phyloP scores from a whole-genome alignment of 92 coral and sea anemone genomes.

The Porites cylindrica region DNA sequence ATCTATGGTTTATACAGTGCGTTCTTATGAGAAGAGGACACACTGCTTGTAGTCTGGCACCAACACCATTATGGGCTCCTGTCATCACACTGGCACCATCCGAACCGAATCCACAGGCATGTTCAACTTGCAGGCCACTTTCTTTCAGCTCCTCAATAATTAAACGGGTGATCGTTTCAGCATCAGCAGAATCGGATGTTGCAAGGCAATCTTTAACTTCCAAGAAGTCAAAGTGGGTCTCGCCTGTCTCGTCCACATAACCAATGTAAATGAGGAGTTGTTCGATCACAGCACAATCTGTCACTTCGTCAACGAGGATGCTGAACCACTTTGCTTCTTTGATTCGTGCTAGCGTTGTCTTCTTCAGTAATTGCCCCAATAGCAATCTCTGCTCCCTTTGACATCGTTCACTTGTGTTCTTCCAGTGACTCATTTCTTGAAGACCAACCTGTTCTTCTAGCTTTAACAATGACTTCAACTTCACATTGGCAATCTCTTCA shows the following conservation, averaged over 20 bases:
- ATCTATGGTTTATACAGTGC: no score
- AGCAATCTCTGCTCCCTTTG: no score
- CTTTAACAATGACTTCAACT: slow-evolving; percentile 38
- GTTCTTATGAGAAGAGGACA: not conserved
- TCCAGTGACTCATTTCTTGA: slow-evolving; percentile 38
- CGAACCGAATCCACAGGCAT: not conserved
- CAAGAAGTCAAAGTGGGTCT: no score
- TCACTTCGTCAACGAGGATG: no score
- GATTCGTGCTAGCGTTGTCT: no score
- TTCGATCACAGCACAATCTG: no score
- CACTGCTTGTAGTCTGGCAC: slow-evolving; percentile 21
- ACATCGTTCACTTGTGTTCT: slow-evolving; percentile 39
- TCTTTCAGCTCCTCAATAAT: not conserved
- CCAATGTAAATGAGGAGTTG: no score
- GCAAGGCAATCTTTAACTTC: not conserved
- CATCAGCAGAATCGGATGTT: slow-evolving; percentile 7
- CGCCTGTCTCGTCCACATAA: no score
- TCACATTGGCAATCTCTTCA: slow-evolving; percentile 59
- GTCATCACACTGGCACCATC: slow-evolving; percentile 39
- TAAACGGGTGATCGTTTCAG: slow-evolving; percentile 26
- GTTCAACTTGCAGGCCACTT: not conserved
- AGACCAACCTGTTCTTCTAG: slow-evolving; percentile 48
- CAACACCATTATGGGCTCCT: not conserved
- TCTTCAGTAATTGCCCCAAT: no score
- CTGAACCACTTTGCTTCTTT: no score